Conservation (phyloP, 2,113 vertebrate genomes). For the Diadophis punctatus region DNA sequence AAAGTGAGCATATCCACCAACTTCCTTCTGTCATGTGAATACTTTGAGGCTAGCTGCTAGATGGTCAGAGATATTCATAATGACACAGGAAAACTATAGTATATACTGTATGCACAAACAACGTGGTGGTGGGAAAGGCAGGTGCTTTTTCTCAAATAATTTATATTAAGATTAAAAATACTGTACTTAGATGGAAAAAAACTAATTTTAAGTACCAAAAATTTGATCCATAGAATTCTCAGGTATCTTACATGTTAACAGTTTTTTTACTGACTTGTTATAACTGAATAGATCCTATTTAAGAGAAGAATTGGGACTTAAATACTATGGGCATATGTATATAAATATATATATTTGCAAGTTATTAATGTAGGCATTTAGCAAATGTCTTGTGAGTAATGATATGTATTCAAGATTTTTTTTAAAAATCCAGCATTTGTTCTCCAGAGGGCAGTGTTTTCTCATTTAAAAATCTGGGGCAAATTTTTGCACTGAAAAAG, state of each 20-base stretch:
- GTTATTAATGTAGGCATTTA: background rate
- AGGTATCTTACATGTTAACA: background rate
- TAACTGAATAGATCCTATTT: background rate
- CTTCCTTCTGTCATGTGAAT: background rate
- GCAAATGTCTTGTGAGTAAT: background rate
- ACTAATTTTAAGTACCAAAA: background rate
- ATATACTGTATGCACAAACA: background rate
- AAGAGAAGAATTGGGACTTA: background rate
- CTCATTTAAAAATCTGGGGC: background rate
- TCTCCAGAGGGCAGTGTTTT: constrained; percentile 14
- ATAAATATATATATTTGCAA: background rate
- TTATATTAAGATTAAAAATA: background rate
- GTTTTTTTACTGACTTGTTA: background rate
- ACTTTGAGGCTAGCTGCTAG: background rate
- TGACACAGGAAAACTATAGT: background rate
- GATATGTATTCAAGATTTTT: background rate
- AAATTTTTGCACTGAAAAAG: background rate
- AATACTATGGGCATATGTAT: background rate
- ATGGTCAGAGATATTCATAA: background rate
- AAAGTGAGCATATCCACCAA: background rate
- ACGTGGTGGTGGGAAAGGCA: background rate
- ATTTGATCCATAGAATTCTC: background rate
- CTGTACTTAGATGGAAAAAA: background rate
- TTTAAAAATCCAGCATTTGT: background rate
- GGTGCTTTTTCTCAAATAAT: background rate